Evolutionary conservation across 2,797 vertebrate genomes (phyloP), one percentile per base, ranked within the genome.

Genomic region (Prunella strophiata): DNA sequence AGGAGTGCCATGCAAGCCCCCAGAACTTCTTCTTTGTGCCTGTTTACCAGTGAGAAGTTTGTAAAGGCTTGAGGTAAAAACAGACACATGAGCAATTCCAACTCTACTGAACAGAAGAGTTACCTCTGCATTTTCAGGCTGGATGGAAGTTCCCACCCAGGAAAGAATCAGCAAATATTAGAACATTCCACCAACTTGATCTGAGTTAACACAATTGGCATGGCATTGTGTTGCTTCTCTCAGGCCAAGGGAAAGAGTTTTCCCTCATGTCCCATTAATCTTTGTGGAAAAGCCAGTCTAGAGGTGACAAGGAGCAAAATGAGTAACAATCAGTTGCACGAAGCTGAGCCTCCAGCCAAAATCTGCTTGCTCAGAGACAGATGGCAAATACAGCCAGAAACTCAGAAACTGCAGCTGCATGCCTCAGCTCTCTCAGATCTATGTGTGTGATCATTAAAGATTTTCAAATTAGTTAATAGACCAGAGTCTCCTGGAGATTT

Each of bases 351-450:
- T 67, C 57, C 83, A 95, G 97, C 97, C 97, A 98, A 98, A 94
- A 95, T 91, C 88, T 87, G 23, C 63, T 80, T 97, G 96, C 95
- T 95, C 95, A 88, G 96, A 97, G 95, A 97, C 97, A 98, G 96
- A 97, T 97, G 97, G 96, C 96, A 98, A 97, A 96, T 92, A 83
- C 32, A 97, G 91, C 43, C 88, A 96, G 67, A 43, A 43, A 77
- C 85, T 96, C 91, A 89, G 85, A 91, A 96, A 92, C 94, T 97
- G 86, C 97, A 98, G 96, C 97, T 97, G 97, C 32, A 1, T 89
- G 97, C 84, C 95, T 96, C 88, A 89, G 57, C 87, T 95, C 78
- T 79, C 95, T 98, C 96, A 98, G 97, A 97, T 97, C 98, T 97
- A 91, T 81, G 97, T 97, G 97, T 98, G 98, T 67, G 97, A 98